Evolutionary conservation across 1,140 invertebrate genomes (phyloP), one percentile per base, ranked within the genome.

Genomic region (Acromyrmex echinatior): DNA sequence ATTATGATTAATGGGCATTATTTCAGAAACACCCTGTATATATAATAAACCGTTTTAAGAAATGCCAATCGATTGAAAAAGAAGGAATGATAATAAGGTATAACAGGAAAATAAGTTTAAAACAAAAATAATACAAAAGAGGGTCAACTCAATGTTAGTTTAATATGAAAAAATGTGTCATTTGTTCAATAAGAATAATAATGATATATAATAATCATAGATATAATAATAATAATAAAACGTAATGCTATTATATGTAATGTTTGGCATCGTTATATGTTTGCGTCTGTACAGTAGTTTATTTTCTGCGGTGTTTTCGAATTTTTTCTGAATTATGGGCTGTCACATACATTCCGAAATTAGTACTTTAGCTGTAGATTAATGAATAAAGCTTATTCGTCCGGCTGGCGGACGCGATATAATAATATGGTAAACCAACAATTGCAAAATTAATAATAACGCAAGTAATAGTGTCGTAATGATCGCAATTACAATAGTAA

Each of bases 221-320:
- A 93, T 86, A 91, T 90, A 79, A 87, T 89, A 87, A 82, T 88
- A 58, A 39, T 92, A 93, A 89, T 94, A 80, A 53, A 81, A 71
- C 14, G 56, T 68, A 87, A 81, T 80, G 49, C 78, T 81, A 93
- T 92, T 93, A 93, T 92, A 92, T 94, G 88, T 93, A 93, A 94
- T 93, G 94, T 95, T 95, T 95, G 93, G 94, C 93, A 95, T 95
- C 93, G 94, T 94, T 94, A 93, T 93, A 91, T 92, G 91, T 92
- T 94, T 90, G 91, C 89, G 71, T 94, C 92, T 94, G 92, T 94
- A 94, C 93, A 95, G 91, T 92, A 86, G 81, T 91, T 63, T 62
- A 60, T 25, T 73, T 65, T 7, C 62, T 88, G 60, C 88, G 88
- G 70, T 68, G 81, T 76, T 53, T 78, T 86, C 85, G 79, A 90